phyloP scores from a whole-genome alignment of 2,113 vertebrate species.

The Nannobrachium achirus region DNA sequence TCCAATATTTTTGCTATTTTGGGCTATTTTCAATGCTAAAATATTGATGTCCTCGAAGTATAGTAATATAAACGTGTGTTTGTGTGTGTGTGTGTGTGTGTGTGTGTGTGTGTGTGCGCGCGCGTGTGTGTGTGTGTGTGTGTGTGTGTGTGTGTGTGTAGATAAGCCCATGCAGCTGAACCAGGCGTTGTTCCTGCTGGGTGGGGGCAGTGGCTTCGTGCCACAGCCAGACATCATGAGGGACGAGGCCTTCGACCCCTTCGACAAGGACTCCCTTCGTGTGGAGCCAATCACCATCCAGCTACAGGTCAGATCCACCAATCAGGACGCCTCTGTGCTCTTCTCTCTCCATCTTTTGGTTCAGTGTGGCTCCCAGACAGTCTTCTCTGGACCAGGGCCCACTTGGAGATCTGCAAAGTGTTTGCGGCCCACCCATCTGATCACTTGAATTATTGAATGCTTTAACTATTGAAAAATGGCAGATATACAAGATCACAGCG shows the following conservation, averaged over 20 bases:
- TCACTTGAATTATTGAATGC: too few relatives aligned
- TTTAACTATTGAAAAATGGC: too few relatives aligned
- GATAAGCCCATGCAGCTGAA: slow-evolving; percentile 87
- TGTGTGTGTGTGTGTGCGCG: background rate
- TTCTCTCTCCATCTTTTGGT: background rate
- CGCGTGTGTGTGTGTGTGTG: slow-evolving; percentile 15
- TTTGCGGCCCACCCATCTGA: background rate
- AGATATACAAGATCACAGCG: too few relatives aligned
- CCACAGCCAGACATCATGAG: slow-evolving; percentile 80
- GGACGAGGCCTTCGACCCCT: slow-evolving; percentile 79
- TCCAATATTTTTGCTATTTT: too few relatives aligned
- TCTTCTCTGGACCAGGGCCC: background rate
- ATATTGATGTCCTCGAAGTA: too few relatives aligned
- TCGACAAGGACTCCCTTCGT: slow-evolving; percentile 76
- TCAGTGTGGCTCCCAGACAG: background rate
- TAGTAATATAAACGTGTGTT: background rate
- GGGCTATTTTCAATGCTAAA: too few relatives aligned
- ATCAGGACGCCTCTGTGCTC: background rate
- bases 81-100: slow-evolving; percentile 26
- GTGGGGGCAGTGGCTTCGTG: slow-evolving; percentile 75
- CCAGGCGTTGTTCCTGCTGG: slow-evolving; percentile 79
- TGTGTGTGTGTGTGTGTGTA: slow-evolving; percentile 38
- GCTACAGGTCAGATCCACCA: slow-evolving; percentile 76
- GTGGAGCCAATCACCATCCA: slow-evolving; percentile 85
- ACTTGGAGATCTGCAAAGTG: background rate